Base-by-base conservation (phyloP, 2,797 vertebrate genomes). In the Gadopsis bispinosus region DNA sequence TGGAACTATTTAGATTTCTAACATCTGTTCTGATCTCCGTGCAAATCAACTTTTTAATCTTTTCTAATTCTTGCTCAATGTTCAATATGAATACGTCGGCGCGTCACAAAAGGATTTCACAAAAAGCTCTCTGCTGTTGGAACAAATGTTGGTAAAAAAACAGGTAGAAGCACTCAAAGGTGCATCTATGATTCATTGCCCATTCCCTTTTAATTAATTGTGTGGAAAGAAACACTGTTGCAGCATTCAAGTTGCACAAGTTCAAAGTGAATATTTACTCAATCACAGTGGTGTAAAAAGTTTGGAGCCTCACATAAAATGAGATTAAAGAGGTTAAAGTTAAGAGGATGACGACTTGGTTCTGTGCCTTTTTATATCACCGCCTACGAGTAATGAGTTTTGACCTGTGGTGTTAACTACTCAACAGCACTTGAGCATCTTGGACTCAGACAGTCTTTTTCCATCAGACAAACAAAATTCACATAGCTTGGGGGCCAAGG, bases 341-440 rank as follows among this genome's bases (percentile, higher is more conserved):
- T 86, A 89, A 89, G 79, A 88, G 84, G 75, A 88, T 71, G 53
- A 69, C 4, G 9, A 47, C 80, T 83, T 54, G 84, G 56, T 80
- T 81, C 70, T 29, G 50, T n/a, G 53, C 20, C 69, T 77, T 78
- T 85, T 88, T 82, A 84, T 77, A 77, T 82, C 51, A 17, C 83
- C 11, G 53, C 73, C 84, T 72, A 70, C 65, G 7, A 77, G 81
- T 89, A 89, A 91, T 85, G 87, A 88, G 87, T 79, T 79, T 75
- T 88, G 85, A 91, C 90, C 88, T 62, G 37, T 4, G 19, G 70
- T 85, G 88, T 88, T 81, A 85, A 79, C 76, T 68, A 75, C 73
- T 83, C 56, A 87, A 65, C 63, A 71, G 61, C 79, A 75, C 51
- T 81, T 62, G 76, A 69, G 70, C 82, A 80, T 90, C 83, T 81